phyloP scores from a whole-genome alignment of 92 coral and sea anemone genomes.

The Palythoa grandiflora region DNA sequence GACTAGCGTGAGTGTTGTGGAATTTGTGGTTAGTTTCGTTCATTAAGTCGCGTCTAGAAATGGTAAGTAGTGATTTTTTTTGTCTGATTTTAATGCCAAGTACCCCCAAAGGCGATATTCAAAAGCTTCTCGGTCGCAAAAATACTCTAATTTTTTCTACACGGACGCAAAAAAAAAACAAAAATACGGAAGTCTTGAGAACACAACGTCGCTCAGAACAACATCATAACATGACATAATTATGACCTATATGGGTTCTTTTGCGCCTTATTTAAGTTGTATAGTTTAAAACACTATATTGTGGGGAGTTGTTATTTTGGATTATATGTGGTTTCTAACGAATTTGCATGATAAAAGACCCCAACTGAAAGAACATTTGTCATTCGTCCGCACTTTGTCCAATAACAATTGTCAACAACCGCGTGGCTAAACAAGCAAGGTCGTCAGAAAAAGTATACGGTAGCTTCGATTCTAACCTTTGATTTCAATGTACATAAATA shows the following conservation, averaged over 20 bases:
- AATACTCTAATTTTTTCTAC: not conserved
- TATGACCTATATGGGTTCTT: not conserved
- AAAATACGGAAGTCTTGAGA: not conserved
- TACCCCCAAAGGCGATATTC: not conserved
- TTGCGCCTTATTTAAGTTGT: not conserved
- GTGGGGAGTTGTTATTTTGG: not conserved
- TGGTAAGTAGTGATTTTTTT: not conserved
- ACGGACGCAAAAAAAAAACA: not conserved
- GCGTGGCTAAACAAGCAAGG: conserved; percentile 21
- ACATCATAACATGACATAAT: not conserved
- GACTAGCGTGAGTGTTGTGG: not conserved
- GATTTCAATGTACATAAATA: not conserved
- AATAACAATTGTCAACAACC: not conserved
- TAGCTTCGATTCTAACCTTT: not conserved
- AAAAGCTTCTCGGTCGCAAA: not conserved
- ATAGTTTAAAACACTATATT: not conserved
- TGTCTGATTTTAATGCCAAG: not conserved
- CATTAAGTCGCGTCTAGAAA: not conserved
- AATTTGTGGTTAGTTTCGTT: not conserved
- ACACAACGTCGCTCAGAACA: not conserved
- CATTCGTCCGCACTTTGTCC: not conserved
- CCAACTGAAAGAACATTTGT: not conserved
- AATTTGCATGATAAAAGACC: conserved; percentile 38
- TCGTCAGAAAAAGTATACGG: no score
- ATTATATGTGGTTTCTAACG: not conserved